Evolutionary conservation across 2,797 vertebrate genomes (phyloP), one percentile per base, ranked within the genome.

Genomic region (Austrolebias charrua): DNA sequence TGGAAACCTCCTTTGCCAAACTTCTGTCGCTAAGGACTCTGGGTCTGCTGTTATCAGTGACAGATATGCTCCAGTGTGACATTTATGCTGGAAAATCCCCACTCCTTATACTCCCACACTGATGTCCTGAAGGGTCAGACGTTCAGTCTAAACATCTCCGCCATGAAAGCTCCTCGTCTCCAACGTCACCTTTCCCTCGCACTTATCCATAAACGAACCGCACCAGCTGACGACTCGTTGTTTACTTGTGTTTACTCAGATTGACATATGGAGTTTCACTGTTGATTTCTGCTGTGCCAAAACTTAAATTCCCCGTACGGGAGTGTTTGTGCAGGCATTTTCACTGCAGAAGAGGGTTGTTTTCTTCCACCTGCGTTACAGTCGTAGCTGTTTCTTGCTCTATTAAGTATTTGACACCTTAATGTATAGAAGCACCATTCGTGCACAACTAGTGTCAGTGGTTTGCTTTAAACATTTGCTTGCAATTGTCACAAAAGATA

Each of bases 201-300:
- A 24, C 79, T 76, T 71, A 75, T 77, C 80, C 78, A 77, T 77
- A 86, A 86, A 85, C 72, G 5, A 60, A 68, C 75, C 71, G 53
- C 59, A 24, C 20, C 42, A 53, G 20, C 67, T 42, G 66, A 71
- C 55, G 82, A 81, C 60, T 71, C 60, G 50, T 71, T 60, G 50
- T 75, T 74, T 43, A 33, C 80, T 63, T 4, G 46, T 86, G 84
- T 89, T 85, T 88, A 82, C 76, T 51, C 70, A 61, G 51, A 49
- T 63, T 69, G 83, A 88, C 69, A 64, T 86, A 83, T 85, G 64
- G 58, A 53, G 63, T 87, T 89, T 84, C 82, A 64, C 69, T 86
- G 85, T 86, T 82, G 79, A 88, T 72, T 63, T 72, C 82, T 42
- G 57, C 66, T 2, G 3, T 46, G 80, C 80, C 81, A 86, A 75